A percentile compares a stretch with the other conserved stretches of the same genome.
phyloP scores from a whole-genome alignment of 2,888 invertebrate species.

The Oscheius sp. region DNA sequence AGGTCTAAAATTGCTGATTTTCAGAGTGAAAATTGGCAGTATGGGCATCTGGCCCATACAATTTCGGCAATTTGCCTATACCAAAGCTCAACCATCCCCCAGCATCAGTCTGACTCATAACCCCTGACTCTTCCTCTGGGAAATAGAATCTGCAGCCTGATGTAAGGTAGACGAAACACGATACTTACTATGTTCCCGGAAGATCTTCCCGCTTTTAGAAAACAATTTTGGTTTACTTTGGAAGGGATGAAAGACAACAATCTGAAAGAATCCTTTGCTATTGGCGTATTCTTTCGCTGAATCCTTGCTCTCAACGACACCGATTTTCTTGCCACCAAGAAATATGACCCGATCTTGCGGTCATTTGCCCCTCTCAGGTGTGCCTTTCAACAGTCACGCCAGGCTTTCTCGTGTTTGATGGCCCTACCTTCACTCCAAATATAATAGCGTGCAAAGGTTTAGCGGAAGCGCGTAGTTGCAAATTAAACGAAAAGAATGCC shows the following conservation, averaged over 20 bases:
- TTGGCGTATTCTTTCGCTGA: too few species aligned
- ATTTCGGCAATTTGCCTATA: neutral
- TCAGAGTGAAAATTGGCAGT: too few species aligned
- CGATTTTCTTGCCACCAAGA: constrained; percentile 7
- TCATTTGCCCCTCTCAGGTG: constrained; percentile 19
- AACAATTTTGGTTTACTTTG: neutral
- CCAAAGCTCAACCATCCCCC: neutral
- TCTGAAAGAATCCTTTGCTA: neutral
- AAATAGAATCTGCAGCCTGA: neutral
- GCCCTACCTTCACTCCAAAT: neutral
- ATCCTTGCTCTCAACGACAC: neutral
- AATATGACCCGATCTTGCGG: constrained; percentile 16
- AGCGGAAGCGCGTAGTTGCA: neutral
- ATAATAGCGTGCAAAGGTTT: neutral
- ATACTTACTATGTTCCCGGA: neutral
- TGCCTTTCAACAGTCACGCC: constrained; percentile 33
- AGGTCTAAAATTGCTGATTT: too few species aligned
- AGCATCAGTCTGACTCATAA: too few species aligned
- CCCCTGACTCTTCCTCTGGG: neutral
- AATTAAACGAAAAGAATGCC: constrained; percentile 12
- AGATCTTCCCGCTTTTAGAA: neutral
- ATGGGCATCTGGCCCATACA: too few species aligned
- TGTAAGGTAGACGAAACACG: neutral
- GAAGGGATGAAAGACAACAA: neutral
- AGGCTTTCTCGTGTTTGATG: constrained; percentile 3